Percentiles rank a stretch among this genome's conserved stretches.
phyloP scores from a whole-genome alignment of 2,797 vertebrate genomes.

The Ptychadena robeensis region DNA sequence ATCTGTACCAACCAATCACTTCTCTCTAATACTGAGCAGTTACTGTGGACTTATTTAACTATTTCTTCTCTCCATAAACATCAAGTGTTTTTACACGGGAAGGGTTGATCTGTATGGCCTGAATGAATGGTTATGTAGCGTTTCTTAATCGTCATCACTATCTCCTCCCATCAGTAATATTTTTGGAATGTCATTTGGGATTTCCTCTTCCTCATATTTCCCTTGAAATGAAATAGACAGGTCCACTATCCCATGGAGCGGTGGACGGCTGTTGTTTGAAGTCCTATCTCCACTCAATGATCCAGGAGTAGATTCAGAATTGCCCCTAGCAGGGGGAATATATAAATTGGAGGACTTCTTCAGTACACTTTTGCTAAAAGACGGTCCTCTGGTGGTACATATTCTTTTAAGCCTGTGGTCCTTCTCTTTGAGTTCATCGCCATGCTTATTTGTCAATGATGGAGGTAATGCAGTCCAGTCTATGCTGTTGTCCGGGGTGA shows the following conservation, averaged over 20 bases:
- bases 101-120: neutral
- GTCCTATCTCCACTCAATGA: neutral
- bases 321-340: neutral
- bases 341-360: neutral
- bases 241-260: neutral
- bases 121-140: too few relatives aligned
- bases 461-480: neutral
- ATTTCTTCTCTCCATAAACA: neutral
- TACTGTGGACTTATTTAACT: too few relatives aligned
- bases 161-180: constrained; percentile 13
- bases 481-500: constrained; percentile 16
- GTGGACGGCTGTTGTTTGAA: too few relatives aligned
- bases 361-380: constrained; percentile 16
- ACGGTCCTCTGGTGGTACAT: neutral
- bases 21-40: too few relatives aligned
- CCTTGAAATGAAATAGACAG: constrained; percentile 31
- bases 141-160: constrained; percentile 19
- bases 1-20: too few relatives aligned
- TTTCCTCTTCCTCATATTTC: neutral
- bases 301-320: neutral
- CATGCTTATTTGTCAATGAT: fast-evolving
- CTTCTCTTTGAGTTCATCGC: too few relatives aligned
- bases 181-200: neutral
- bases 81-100: too few relatives aligned
- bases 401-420: neutral